Base-by-base conservation (phyloP, 2,797 vertebrate species). In the Poeciliopsis paucimaculata region DNA sequence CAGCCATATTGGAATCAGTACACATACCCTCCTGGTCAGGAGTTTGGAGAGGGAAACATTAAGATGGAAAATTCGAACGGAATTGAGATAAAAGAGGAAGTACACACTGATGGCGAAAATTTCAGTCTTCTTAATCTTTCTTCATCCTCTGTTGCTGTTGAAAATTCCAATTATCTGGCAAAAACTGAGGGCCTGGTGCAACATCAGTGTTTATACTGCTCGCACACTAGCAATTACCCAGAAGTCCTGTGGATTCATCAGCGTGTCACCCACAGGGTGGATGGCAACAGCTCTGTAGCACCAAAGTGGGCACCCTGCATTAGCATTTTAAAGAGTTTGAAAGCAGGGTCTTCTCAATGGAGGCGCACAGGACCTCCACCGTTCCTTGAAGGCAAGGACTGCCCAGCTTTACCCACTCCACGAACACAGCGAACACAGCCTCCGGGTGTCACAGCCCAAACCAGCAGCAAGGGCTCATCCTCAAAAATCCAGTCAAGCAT, bases 181-280 rank as follows among this genome's bases (percentile, higher is more conserved):
- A 94, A 95, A 34, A 90, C 94, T 62, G 95, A 95, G 80, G 95
- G 96, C 73, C 94, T 98, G 90, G 92, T 97, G 55, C 91, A 94
- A 76, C 97, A 99, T 90, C 96, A 95, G 0, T 99, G 98, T 75
- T 97, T 98, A 23, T 99, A 97, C 92, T 99, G 98, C 87, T 95
- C 94, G 82, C 97, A 99, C 87, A 95, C 96, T 77, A 97, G 97
- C 36, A 95, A 95, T 88, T 99, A 99, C 91, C 98, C 97, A 1
- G 98, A 99, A 89, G 98, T 99, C 26, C 96, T 99, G 82, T 99
- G 98, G 98, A 97, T 99, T 94, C 98, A 99, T 88, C 97, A 98
- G 91, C 96, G 96, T 60, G 94, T 99, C 83, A 96, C 97, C 81
- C 98, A 99, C 96, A 96, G 95, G 88, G 96, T 99, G 86, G 97